Base-by-base conservation (phyloP, 2,888 invertebrate species). In the Thereva nobilitata region DNA sequence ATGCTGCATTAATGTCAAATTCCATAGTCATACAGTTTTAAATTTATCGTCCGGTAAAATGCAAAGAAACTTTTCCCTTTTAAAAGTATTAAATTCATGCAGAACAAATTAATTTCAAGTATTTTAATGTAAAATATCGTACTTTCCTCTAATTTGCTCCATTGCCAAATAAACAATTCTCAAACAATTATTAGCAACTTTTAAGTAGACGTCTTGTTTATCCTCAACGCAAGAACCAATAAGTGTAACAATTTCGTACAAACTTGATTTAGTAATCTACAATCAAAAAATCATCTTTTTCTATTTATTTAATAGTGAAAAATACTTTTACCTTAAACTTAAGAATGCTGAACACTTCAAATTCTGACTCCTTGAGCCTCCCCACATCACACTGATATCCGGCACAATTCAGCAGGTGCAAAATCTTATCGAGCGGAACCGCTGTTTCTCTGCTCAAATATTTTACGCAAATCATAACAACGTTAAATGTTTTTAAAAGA, bases 401-500 rank as follows among this genome's bases (percentile, higher is more conserved):
- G 5, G 34, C 45, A 1, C 6, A 34, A 5, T n/a, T 42, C 1
- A 56, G 35, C 44, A 35, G 41, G 1, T 5, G 5, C 5, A 10
- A 9, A 4, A 56, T 56, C 44, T 44, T 44, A 4, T 42, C 23
- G 5, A 56, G 8, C 1, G 56, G 56, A 35, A 56, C 9, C 6
- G 44, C 7, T 23, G 45, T 44, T 5, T 56, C 23, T 1, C 10
- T 23, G 44, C 5, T 7, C 5, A 8, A 35, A 4, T 59, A 49
- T 8, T 66, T 66, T 2, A 53, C 55, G 23, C 52, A 44, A 5
- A 66, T 66, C 50, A 52, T 50, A 12, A 56, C 5, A 9, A 66
- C 34, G 9, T 42, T 47, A 6, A 66, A 59, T 4, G 59, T 37
- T 9, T 40, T 42, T 1, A 66, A 12, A 8, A 52, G 4, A 12